Base-by-base conservation (phyloP, 2,797 vertebrate species). In the Pyrocephalus nanus region DNA sequence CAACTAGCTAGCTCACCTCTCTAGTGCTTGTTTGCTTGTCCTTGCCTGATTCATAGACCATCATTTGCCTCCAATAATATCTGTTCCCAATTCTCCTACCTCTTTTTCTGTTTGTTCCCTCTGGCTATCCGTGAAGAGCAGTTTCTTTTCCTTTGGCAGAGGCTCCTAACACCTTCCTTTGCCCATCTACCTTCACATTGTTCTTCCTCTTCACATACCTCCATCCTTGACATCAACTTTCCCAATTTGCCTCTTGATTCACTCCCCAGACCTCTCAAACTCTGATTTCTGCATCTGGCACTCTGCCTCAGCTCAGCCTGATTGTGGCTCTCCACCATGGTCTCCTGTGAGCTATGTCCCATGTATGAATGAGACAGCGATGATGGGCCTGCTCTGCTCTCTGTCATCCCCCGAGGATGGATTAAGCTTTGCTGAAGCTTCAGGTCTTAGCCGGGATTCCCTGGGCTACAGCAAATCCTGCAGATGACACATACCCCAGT, bases 151-250 rank as follows among this genome's bases (percentile, higher is more conserved):
- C 70, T 14, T 75, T 51, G 42, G 58, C 30, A 15, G 21, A 61
- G 62, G 32, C 5, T 75, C 8, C 36, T 62, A 65, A 57, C 9
- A 34, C 47, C 27, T 74, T 22, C 23, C 7, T 57, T 57, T 92
- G 54, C 21, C 34, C 0, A 0, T 36, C 13, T 57, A 9, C n/a
- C 11, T 82, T 50, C 6, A 4, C 3, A 2, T 16, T 69, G 26
- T 34, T 85, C 43, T 60, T 55, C 27, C 53, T 85, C 38, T 57
- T 7, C 45, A 25, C 36, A 5, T 4, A 38, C 14, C 30, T 67
- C 34, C 40, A 18, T 22, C 20, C 3, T 21, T 70, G 62, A 61
- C 26, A 34, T 34, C 22, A 61, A 1, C 42, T 51, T 67, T n/a
- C 74, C 16, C 12, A 9, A 42, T 74, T 34, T 69, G 61, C 17